Evolutionary conservation across 2,888 invertebrate species (phyloP).

Genomic region (Amphimallon solstitiale): DNA sequence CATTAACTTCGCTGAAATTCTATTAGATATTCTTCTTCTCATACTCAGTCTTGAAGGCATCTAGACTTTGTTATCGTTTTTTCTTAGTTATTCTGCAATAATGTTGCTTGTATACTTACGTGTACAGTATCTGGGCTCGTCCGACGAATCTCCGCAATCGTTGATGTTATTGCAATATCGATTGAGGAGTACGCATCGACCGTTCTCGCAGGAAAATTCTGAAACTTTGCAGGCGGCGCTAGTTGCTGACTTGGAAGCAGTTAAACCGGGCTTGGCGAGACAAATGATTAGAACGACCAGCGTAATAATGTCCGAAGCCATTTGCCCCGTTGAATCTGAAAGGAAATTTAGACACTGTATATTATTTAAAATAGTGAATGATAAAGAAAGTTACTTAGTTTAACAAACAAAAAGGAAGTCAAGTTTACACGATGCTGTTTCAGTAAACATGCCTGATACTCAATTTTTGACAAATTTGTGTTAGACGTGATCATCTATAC

Average conservation of each 20-base stretch:
- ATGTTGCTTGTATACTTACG: constrained; percentile 69
- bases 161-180: constrained; percentile 82
- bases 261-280: constrained; percentile 37
- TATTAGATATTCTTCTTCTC: too few species aligned
- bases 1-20: too few species aligned
- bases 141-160: constrained; percentile 83
- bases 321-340: constrained; percentile 43
- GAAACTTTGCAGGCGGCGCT: constrained; percentile 71
- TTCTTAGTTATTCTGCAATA: neutral
- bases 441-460: too few species aligned
- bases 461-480: too few species aligned
- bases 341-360: too few species aligned
- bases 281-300: constrained; percentile 25
- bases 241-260: constrained; percentile 47
- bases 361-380: too few species aligned
- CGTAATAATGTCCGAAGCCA: constrained; percentile 30
- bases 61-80: too few species aligned
- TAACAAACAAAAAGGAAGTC: neutral
- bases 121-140: constrained; percentile 83
- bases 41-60: too few species aligned
- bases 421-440: too few species aligned
- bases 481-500: too few species aligned
- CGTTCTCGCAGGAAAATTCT: constrained; percentile 75
- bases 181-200: constrained; percentile 75
- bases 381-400: too few species aligned